Evolutionary conservation across 2,797 vertebrate species (phyloP).

Genomic region (Liparis tanakae): DNA sequence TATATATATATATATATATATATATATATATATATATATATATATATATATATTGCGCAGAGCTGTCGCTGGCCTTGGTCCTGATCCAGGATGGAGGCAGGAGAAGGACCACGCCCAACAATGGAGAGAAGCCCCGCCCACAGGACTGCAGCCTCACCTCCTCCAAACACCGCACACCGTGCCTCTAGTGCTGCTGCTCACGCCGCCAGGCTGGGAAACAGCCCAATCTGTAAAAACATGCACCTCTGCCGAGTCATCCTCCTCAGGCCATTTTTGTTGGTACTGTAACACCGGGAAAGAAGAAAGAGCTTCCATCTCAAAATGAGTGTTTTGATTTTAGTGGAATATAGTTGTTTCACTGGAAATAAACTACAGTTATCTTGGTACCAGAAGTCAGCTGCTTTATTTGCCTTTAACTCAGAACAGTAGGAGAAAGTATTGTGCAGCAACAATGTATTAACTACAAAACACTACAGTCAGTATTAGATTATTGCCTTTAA

Average conservation of each 20-base stretch:
- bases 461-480: not conserved
- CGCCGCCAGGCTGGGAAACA: slow-evolving; percentile 19
- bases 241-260: slow-evolving; percentile 26
- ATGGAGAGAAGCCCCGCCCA: slow-evolving; percentile 15
- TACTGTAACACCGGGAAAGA: not conserved
- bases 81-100: slow-evolving; percentile 39
- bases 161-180: slow-evolving; percentile 31
- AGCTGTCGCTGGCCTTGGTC: slow-evolving; percentile 60
- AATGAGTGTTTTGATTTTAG: not conserved
- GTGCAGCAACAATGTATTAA: not conserved
- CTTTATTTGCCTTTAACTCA: not conserved
- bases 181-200: slow-evolving; percentile 22
- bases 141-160: slow-evolving; percentile 59
- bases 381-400: not conserved
- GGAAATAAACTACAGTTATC: not conserved
- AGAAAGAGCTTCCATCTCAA: too few species aligned
- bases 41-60: slow-evolving; percentile 5
- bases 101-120: slow-evolving; percentile 54
- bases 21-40: not conserved
- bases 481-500: not conserved
- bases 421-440: not conserved
- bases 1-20: not conserved
- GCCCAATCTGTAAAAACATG: slow-evolving; percentile 13
- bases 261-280: too few species aligned
- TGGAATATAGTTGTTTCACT: not conserved